Evolutionary conservation across 2,797 vertebrate species (phyloP).

Genomic region (Sarcophilus harrisii): DNA sequence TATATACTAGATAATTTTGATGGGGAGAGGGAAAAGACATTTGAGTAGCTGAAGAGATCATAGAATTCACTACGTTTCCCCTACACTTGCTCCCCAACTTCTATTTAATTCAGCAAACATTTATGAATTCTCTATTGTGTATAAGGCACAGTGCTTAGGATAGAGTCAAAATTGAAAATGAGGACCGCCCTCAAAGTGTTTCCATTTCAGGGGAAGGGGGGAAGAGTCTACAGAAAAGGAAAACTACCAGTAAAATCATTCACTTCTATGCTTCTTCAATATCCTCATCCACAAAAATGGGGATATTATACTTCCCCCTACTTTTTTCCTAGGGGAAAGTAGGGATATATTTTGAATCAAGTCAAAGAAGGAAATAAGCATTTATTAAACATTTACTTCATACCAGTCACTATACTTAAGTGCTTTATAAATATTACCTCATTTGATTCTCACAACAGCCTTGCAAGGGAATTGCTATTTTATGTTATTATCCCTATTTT

Average conservation of each 20-base stretch:
- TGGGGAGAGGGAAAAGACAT: neutral
- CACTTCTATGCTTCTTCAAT: neutral
- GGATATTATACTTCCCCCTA: neutral
- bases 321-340: neutral
- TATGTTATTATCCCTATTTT: neutral
- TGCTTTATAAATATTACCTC: neutral
- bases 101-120: neutral
- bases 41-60: neutral
- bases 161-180: neutral
- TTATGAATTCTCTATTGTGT: neutral
- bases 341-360: neutral
- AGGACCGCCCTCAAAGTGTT: neutral
- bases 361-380: neutral
- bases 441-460: neutral
- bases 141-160: neutral
- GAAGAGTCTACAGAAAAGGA: neutral
- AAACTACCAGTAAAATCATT: neutral
- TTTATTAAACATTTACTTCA: neutral
- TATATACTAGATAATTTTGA: neutral
- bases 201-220: neutral
- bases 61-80: neutral
- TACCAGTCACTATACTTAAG: neutral
- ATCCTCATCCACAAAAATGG: neutral
- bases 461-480: neutral
- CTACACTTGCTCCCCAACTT: neutral